Evolutionary conservation across 2,797 vertebrate genomes (phyloP).

Genomic region (Danio choprae): DNA sequence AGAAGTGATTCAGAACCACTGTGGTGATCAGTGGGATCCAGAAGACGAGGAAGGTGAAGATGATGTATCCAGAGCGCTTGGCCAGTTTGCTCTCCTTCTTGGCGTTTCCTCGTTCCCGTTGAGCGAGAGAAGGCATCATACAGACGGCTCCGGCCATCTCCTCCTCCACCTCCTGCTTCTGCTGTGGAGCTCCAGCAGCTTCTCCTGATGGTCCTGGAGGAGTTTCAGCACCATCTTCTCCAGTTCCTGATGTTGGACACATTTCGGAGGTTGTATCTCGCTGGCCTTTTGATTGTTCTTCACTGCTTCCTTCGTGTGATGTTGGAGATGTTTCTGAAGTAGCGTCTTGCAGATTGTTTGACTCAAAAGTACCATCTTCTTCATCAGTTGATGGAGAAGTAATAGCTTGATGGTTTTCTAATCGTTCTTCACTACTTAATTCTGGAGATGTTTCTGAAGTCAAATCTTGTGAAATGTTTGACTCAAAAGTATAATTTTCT

Average conservation of each 20-base stretch:
- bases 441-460: background rate
- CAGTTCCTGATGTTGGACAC: background rate
- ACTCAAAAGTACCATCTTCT: background rate
- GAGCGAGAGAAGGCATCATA: constrained; percentile 76
- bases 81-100: constrained; percentile 80
- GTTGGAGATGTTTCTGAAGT: background rate
- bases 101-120: constrained; percentile 70
- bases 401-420: too few species aligned
- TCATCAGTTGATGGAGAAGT: background rate
- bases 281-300: background rate
- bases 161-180: constrained; percentile 27
- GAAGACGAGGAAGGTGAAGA: constrained; percentile 78
- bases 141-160: constrained; percentile 74
- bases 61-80: constrained; percentile 80
- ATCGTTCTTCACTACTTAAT: too few species aligned
- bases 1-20: constrained; percentile 68
- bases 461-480: background rate
- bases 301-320: background rate
- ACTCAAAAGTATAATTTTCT: background rate
- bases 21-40: constrained; percentile 79
- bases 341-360: background rate
- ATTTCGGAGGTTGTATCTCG: background rate
- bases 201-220: constrained; percentile 40
- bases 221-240: background rate
- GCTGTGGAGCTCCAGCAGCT: constrained; percentile 36